Evolutionary conservation across 2,888 invertebrate genomes (phyloP).

Genomic region (Caenorhabditis sulstoni): DNA sequence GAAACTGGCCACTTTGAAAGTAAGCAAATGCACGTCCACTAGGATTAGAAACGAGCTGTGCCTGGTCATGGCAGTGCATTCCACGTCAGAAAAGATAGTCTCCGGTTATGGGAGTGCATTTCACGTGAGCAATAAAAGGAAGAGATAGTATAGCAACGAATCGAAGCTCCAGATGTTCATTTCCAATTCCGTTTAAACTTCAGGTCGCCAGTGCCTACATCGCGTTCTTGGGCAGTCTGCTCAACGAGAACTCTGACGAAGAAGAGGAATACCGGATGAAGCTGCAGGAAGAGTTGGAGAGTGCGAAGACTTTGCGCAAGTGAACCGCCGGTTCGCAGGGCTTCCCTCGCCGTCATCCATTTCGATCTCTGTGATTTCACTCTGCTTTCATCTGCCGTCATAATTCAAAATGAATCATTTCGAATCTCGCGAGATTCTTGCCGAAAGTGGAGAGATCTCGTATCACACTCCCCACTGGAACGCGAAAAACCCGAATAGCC

Average conservation of each 20-base stretch:
- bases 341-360: neutral
- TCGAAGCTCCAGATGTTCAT: too few species aligned
- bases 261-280: constrained; percentile 16
- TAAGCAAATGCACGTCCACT: neutral
- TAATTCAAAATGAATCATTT: neutral
- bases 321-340: constrained; percentile 9
- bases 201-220: constrained; percentile 55
- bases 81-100: too few species aligned
- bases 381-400: neutral
- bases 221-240: constrained; percentile 40
- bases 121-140: too few species aligned
- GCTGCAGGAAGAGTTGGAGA: constrained; percentile 42
- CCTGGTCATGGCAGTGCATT: too few species aligned
- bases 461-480: neutral
- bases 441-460: neutral
- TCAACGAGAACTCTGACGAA: constrained; percentile 23
- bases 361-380: constrained; percentile 45
- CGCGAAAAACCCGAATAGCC: constrained; percentile 24
- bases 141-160: too few species aligned
- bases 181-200: too few species aligned
- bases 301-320: constrained; percentile 51
- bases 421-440: neutral
- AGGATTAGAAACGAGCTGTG: too few species aligned
- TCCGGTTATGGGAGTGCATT: too few species aligned
- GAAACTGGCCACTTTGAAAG: constrained; percentile 52